These are phyloP conservation scores for Hoplodrina ambigua DNA, from an alignment of 2,888 invertebrate species.

Conservation along the genomic window DNA sequence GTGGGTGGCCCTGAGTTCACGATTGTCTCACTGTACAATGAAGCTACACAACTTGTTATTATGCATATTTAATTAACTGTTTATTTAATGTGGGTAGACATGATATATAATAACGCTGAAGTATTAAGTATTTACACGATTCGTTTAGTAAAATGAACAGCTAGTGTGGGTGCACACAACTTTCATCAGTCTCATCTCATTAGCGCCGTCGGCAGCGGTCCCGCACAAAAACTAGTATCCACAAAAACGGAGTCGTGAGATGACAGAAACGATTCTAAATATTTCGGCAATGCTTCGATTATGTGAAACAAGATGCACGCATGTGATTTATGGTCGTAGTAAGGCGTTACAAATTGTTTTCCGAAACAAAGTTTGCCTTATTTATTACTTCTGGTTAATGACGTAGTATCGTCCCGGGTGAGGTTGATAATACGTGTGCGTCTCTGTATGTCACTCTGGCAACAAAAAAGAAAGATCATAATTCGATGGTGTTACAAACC, in stretches of 20 bases:
- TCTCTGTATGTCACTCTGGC: conserved; percentile 52
- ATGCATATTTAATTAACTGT: conserved; percentile 43
- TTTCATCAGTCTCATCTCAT: conserved; percentile 76
- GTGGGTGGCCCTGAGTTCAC: conserved; percentile 75
- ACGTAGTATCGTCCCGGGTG: conserved; percentile 62
- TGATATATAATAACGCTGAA: conserved; percentile 1
- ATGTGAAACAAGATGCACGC: conserved; percentile 84
- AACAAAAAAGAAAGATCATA: conserved; percentile 72
- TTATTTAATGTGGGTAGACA: conserved; percentile 14
- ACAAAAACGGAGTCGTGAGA: conserved; percentile 81
- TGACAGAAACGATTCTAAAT: conserved; percentile 87
- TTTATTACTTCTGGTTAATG: conserved; percentile 74
- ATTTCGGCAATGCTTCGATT: conserved; percentile 87
- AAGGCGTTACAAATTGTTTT: conserved; percentile 87
- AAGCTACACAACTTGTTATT: conserved; percentile 38
- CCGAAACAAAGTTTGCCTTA: conserved; percentile 75
- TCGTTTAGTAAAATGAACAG: conserved; percentile 27
- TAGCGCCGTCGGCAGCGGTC: conserved; percentile 78
- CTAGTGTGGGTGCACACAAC: conserved; percentile 40
- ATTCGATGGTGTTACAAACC: conserved; percentile 71
- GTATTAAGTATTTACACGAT: conserved; percentile 8
- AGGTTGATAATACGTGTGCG: conserved; percentile 44
- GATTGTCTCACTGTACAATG: conserved; percentile 55
- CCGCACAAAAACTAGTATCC: conserved; percentile 74
- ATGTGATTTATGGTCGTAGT: conserved; percentile 83